A percentile compares a stretch with the other conserved stretches of the same genome.
Conservation (phyloP, 2,888 invertebrate species). For the Acrobasis repandana region DNA sequence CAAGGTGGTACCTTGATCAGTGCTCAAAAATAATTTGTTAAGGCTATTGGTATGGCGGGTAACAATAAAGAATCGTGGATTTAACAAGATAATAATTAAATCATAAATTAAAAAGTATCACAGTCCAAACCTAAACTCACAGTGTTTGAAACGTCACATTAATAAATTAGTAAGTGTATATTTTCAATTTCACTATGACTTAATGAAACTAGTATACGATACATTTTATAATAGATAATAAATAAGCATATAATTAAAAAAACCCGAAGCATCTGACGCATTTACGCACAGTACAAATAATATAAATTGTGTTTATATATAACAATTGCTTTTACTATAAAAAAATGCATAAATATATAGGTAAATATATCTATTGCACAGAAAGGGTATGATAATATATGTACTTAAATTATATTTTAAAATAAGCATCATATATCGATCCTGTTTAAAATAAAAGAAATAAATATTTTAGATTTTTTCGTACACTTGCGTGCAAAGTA, state of each 20-base stretch:
- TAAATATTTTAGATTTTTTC: background rate
- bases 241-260: background rate
- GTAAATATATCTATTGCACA: background rate
- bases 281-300: slow-evolving; percentile 9
- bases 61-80: slow-evolving; percentile 57
- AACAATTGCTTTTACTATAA: background rate
- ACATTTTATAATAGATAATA: background rate
- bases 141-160: slow-evolving; percentile 63
- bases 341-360: background rate
- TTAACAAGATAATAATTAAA: slow-evolving; percentile 46
- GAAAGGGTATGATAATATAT: background rate
- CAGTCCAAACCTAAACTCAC: slow-evolving; percentile 63
- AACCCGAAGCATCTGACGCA: slow-evolving; percentile 6
- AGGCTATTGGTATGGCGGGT: slow-evolving; percentile 49
- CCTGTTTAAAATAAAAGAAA: background rate
- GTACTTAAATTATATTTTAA: background rate
- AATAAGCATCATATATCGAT: background rate
- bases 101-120: slow-evolving; percentile 48
- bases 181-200: slow-evolving; percentile 60
- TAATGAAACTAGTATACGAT: slow-evolving; percentile 28
- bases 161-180: slow-evolving; percentile 57
- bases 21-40: slow-evolving; percentile 77
- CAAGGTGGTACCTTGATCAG: slow-evolving; percentile 49
- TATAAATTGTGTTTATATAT: background rate
- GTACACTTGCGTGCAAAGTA: background rate